Percentiles rank a stretch among this genome's conserved stretches.
phyloP scores from a whole-genome alignment of 1,140 invertebrate species.

The Eumeta japonica region DNA sequence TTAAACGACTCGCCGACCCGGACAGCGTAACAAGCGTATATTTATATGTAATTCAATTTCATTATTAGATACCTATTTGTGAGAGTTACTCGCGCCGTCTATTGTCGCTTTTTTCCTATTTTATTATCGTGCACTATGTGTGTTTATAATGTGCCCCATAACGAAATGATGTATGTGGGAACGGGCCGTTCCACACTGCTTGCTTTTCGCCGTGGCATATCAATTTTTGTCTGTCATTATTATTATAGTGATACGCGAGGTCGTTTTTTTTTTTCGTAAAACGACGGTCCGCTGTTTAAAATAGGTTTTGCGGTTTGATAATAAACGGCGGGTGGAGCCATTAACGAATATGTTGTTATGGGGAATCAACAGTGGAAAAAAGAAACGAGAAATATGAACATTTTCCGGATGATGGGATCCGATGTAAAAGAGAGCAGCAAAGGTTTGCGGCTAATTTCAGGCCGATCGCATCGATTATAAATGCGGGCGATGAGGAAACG shows the following conservation, averaged over 20 bases:
- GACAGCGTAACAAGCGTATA: conserved; percentile 33
- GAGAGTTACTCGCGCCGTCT: conserved; percentile 49
- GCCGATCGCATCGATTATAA: too few relatives aligned
- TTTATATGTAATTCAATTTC: conserved; percentile 52
- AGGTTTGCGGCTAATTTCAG: too few relatives aligned
- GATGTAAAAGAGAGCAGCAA: too few relatives aligned
- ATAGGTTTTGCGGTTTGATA: too few relatives aligned
- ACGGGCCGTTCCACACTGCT: conserved; percentile 35
- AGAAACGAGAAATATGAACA: too few relatives aligned
- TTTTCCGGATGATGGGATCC: too few relatives aligned
- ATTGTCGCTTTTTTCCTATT: conserved; percentile 57
- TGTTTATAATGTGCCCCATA: conserved; percentile 53
- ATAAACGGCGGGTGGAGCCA: too few relatives aligned
- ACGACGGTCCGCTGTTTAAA: too few relatives aligned
- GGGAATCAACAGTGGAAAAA: not conserved
- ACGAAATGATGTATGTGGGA: conserved; percentile 47
- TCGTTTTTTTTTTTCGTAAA: too few relatives aligned
- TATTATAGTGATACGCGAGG: not conserved
- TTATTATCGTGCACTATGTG: conserved; percentile 49
- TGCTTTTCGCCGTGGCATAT: conserved; percentile 9
- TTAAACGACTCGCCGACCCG: conserved; percentile 45
- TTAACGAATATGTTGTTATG: not conserved
- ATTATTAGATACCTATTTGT: conserved; percentile 53
- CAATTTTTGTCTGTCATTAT: conserved; percentile 30
- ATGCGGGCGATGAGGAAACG: too few relatives aligned